These are phyloP conservation scores for Blastomussa wellsi DNA, from an alignment of 92 coral and sea anemone genomes.

Conservation along the genomic window DNA sequence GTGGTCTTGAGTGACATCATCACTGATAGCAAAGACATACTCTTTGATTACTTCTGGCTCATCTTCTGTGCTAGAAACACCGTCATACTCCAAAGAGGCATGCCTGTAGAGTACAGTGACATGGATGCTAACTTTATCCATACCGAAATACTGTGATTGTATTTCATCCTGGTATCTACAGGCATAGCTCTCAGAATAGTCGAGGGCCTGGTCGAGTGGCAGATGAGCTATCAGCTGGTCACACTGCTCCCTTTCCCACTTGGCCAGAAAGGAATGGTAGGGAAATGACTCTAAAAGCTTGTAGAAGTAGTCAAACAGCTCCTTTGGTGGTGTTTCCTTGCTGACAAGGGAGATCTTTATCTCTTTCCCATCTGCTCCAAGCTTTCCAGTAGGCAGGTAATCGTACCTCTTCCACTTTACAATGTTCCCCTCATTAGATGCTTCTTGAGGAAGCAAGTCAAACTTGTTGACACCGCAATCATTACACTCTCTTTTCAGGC, in stretches of 20 bases:
- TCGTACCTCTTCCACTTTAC: constrained; percentile 20
- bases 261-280: constrained; percentile 34
- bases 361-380: constrained; percentile 29
- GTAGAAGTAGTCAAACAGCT: constrained; percentile 24
- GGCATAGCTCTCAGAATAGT: constrained; percentile 29
- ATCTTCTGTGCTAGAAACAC: constrained; percentile 46
- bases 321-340: constrained; percentile 21
- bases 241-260: constrained; percentile 33
- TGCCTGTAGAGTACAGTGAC: constrained; percentile 63
- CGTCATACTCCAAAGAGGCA: constrained; percentile 54
- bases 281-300: constrained; percentile 9
- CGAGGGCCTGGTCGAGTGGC: constrained; percentile 18
- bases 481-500: constrained; percentile 5
- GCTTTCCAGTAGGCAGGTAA: constrained; percentile 27
- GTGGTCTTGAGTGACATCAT: constrained; percentile 52
- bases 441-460: background rate
- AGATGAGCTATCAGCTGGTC: constrained; percentile 22
- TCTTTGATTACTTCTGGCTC: constrained; percentile 52
- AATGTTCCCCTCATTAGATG: background rate
- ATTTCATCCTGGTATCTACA: constrained; percentile 23
- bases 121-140: constrained; percentile 39
- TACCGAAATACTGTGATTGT: constrained; percentile 19
- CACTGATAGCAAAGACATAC: constrained; percentile 56
- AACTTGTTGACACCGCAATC: background rate
- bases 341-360: constrained; percentile 29